Evolutionary conservation across 2,888 invertebrate species (phyloP), one percentile per base, ranked within the genome.

Genomic region (Epiblema foenella): DNA sequence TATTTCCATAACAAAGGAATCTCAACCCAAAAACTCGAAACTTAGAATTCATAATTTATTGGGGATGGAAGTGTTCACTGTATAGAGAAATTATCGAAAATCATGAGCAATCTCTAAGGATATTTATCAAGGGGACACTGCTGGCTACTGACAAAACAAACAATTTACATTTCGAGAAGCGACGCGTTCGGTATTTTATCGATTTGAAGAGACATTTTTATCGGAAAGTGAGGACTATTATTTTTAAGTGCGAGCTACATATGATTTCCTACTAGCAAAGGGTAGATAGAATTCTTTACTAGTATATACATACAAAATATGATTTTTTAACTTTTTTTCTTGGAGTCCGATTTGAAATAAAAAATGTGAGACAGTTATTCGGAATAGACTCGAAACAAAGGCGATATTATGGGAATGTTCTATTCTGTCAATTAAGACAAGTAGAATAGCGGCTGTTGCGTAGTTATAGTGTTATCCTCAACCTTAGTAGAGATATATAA

Each of bases 111-210:
- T 93, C 92, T 93, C 87, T 89, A 86, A 89, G 91, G 91, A 88
- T 91, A 93, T 93, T 93, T 93, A 93, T 93, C 93, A 93, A 90
- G 79, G 85, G 87, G 93, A 93, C 91, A 90, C 89, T 89, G 88
- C 89, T 89, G 86, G 93, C 93, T 93, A 93, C 93, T 89, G 93
- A 90, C 89, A 88, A 89, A 91, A 90, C 86, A 88, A 90, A 90
- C 89, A 89, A 89, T 89, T 87, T 81, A 89, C 87, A 88, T 80
- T 83, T 91, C 89, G 89, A 85, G 89, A 84, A 79, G 89, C 74
- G 76, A 72, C 60, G 74, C 78, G 77, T 60, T 85, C 81, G 83
- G 84, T 85, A 79, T 66, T 59, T 62, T 71, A 71, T 71, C 62
- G 60, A 67, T 71, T 33, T 60, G 49, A 67, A 15, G 63, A 59